A percentile compares a stretch with the other conserved stretches of the same genome.
phyloP scores from a whole-genome alignment of 2,888 invertebrate genomes.

The Stratiomys singularior region DNA sequence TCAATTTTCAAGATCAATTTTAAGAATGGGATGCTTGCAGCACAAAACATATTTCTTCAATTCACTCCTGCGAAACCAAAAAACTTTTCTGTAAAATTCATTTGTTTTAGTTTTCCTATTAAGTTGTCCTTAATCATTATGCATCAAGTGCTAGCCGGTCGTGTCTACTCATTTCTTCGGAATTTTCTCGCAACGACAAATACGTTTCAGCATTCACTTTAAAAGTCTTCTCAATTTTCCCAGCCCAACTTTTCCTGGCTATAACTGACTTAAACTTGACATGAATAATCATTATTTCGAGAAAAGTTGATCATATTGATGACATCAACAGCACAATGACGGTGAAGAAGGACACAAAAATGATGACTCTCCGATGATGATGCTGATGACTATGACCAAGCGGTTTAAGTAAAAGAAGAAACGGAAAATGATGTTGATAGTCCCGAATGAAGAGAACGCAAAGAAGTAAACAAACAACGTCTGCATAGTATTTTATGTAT shows the following conservation, averaged over 20 bases:
- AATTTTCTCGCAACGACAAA: too few relatives aligned
- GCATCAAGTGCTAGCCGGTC: too few relatives aligned
- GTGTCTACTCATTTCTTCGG: too few relatives aligned
- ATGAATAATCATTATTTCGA: slow-evolving; percentile 1
- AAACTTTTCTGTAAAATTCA: background rate
- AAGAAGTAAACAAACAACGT: background rate
- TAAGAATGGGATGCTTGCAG: too few relatives aligned
- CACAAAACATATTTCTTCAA: too few relatives aligned
- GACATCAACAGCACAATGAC: background rate
- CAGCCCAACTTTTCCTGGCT: background rate
- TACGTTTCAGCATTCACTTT: too few relatives aligned
- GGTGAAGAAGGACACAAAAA: background rate
- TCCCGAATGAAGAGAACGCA: background rate
- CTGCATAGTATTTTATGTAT: too few relatives aligned
- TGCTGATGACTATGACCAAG: background rate
- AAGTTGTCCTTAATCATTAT: too few relatives aligned
- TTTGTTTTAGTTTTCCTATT: background rate
- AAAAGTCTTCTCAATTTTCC: background rate
- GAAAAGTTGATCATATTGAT: background rate
- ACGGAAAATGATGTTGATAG: background rate
- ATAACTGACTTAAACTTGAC: background rate
- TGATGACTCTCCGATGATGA: background rate
- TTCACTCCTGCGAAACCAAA: too few relatives aligned
- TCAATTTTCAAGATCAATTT: background rate
- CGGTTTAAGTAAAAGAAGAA: background rate